Conservation (phyloP, 2,797 vertebrate genomes). For the Lepus oiostolus region DNA sequence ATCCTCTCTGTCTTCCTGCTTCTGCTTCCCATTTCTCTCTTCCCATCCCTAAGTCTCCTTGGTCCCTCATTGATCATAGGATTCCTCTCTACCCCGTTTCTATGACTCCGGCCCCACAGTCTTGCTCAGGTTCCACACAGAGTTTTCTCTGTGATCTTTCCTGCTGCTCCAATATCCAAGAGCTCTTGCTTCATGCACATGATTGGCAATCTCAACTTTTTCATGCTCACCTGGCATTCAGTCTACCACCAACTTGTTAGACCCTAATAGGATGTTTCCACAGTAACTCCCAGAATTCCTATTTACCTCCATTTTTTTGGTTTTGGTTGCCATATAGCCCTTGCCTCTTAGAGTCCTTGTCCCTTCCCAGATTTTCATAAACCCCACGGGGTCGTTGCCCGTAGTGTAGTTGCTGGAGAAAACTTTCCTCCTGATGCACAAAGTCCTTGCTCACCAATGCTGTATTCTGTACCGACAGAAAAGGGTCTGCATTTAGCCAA, state of each 20-base stretch:
- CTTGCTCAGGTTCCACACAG: background rate
- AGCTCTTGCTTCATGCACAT: background rate
- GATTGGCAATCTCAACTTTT: background rate
- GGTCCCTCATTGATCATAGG: background rate
- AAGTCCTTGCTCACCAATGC: background rate
- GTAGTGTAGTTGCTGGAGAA: too few species aligned
- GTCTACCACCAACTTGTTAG: background rate
- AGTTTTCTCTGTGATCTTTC: background rate
- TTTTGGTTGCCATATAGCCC: background rate
- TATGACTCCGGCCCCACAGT: background rate
- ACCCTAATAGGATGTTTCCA: background rate
- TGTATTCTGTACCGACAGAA: background rate
- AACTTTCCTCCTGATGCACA: too few species aligned
- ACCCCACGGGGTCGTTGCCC: too few species aligned
- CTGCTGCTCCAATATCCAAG: background rate
- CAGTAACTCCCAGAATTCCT: conserved; percentile 14
- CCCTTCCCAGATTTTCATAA: too few species aligned
- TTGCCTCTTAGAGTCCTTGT: too few species aligned
- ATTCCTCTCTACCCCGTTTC: background rate
- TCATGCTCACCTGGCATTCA: conserved; percentile 77
- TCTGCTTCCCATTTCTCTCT: background rate
- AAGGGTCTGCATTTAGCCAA: background rate
- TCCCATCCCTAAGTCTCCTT: background rate
- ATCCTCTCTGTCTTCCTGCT: background rate
- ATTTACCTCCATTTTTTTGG: background rate